Evolutionary conservation across 2,797 vertebrate genomes (phyloP), one percentile per base, ranked within the genome.

Genomic region (Notoglanidium macrostoma): DNA sequence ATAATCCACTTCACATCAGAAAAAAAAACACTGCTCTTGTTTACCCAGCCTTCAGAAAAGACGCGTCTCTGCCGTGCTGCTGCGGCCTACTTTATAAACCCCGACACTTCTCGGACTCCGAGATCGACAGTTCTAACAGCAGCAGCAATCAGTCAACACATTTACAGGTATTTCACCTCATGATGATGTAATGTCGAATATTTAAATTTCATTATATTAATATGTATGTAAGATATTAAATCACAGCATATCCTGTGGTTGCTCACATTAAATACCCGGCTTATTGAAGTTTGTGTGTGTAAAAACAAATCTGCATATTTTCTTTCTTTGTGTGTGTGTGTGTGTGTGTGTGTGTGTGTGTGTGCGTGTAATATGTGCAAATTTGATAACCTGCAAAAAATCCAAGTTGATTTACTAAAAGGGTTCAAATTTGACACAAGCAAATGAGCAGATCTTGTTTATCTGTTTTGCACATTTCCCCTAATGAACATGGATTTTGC

Each of bases 111-210:
- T 15, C 44, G 65, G 55, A 63, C 29, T n/a, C 7, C 35, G 78
- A 86, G 54, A 79, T 67, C 49, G 40, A 0, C 79, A 67, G 68
- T 80, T 85, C 89, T 73, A 83, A 72, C 72, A 86, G 74, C 59
- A 70, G 72, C 63, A 54, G 17, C 63, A 85, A 87, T 17, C 73
- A 78, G 72, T 80, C 70, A 57, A 86, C 61, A 81, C 12, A 90
- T 86, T 90, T 83, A 79, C 85, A 74, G 40, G 87, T 85, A 90
- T 92, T 91, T 90, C 83, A 90, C 90, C 85, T 92, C 90, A 90
- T 90, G 90, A 93, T 92, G 89, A 93, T 85, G 90, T 94, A 88
- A 91, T 88, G 90, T 88, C 87, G 87, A 89, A 90, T 49, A 49
- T 49, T 7, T 10, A 3, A 49, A 49, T 49, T 49, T 49, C 49